phyloP scores from a whole-genome alignment of 1,140 invertebrate genomes.

The Andricus grossulariae region DNA sequence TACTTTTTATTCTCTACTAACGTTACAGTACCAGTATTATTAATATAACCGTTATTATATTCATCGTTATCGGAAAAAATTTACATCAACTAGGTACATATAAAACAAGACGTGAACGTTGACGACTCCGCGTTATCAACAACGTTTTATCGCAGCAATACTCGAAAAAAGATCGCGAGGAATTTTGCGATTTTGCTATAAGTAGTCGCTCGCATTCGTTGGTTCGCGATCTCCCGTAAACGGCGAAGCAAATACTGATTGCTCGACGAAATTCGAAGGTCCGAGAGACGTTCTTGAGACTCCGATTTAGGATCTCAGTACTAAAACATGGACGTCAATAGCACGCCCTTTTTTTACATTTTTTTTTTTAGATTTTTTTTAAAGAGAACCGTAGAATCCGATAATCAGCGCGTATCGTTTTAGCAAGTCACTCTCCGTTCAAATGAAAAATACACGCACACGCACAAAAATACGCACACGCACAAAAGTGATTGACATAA shows the following conservation, averaged over 20 bases:
- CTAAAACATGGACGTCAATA: constrained; percentile 37
- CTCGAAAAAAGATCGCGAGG: constrained; percentile 2
- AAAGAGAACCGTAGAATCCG: constrained; percentile 42
- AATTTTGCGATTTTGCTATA: constrained; percentile 5
- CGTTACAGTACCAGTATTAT: constrained; percentile 56
- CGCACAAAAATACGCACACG: not conserved
- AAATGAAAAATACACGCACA: constrained; percentile 8
- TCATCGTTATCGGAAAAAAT: constrained; percentile 64
- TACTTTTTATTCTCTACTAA: constrained; percentile 63
- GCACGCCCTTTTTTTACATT: constrained; percentile 34
- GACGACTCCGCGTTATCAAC: not conserved
- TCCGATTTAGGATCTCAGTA: constrained; percentile 35
- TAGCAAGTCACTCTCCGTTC: constrained; percentile 7
- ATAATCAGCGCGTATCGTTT: constrained; percentile 14
- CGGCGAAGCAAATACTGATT: constrained; percentile 29
- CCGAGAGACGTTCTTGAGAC: constrained; percentile 1
- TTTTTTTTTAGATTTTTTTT: constrained; percentile 36
- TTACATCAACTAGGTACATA: constrained; percentile 66
- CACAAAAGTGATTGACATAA: constrained; percentile 15
- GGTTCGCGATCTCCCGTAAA: constrained; percentile 37
- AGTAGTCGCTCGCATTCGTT: constrained; percentile 29
- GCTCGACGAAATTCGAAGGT: constrained; percentile 1
- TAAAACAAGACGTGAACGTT: constrained; percentile 59
- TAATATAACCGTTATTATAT: constrained; percentile 58
- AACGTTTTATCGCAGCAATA: constrained; percentile 21